Evolutionary conservation across 2,888 invertebrate genomes (phyloP).

Genomic region (Sphecodes monilicornis): DNA sequence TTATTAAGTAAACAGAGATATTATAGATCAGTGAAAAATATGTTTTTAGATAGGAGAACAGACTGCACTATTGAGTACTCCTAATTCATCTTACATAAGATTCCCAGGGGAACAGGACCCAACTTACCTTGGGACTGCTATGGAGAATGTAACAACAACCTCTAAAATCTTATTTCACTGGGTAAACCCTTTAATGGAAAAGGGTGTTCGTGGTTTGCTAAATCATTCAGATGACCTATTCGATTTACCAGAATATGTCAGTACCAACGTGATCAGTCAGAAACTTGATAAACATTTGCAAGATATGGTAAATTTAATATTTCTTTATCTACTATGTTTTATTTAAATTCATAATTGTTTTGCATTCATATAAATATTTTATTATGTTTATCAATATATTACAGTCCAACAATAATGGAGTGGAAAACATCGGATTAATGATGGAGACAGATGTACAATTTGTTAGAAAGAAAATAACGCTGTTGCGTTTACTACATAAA

Average conservation of each 20-base stretch:
- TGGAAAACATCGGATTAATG: slow-evolving; percentile 55
- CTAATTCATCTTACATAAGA: slow-evolving; percentile 86
- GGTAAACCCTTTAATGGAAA: slow-evolving; percentile 94
- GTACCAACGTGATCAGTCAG: slow-evolving; percentile 87
- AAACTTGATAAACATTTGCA: slow-evolving; percentile 86
- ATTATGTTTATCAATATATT: slow-evolving; percentile 36
- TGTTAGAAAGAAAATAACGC: slow-evolving; percentile 84
- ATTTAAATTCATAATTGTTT: background rate
- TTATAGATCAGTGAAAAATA: slow-evolving; percentile 48
- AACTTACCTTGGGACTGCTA: slow-evolving; percentile 91
- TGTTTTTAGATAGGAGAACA: slow-evolving; percentile 86
- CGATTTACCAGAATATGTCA: slow-evolving; percentile 90
- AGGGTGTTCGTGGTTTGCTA: slow-evolving; percentile 91
- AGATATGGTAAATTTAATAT: slow-evolving; percentile 74
- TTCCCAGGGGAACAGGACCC: slow-evolving; percentile 89
- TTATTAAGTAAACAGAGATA: slow-evolving; percentile 63
- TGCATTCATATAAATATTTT: background rate
- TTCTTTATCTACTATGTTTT: background rate
- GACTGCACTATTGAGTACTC: slow-evolving; percentile 86
- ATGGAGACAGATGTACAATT: slow-evolving; percentile 50
- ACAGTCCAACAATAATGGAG: slow-evolving; percentile 42
- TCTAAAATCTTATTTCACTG: slow-evolving; percentile 94
- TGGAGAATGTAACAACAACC: slow-evolving; percentile 89
- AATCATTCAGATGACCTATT: slow-evolving; percentile 92
- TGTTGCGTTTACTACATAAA: slow-evolving; percentile 89